A percentile compares a stretch with the other conserved stretches of the same genome.
These are phyloP conservation scores for Sphyrna mokarran DNA, from an alignment of 2,113 vertebrate genomes.

Conservation along the genomic window DNA sequence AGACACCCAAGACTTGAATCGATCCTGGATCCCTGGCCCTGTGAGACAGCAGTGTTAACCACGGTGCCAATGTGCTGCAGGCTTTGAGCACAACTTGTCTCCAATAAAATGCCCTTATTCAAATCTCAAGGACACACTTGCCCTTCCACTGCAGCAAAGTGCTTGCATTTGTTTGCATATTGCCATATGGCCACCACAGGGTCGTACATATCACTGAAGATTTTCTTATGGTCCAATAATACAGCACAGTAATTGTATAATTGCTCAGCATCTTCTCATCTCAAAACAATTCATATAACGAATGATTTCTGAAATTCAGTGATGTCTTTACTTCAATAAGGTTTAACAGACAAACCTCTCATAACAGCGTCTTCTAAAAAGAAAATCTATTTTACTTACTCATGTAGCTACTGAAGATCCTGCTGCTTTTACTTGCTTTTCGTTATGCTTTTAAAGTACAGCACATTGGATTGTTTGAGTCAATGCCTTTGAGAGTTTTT, in stretches of 20 bases:
- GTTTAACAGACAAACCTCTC: background rate
- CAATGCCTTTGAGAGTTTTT: background rate
- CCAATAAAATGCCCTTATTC: background rate
- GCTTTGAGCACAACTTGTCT: no score
- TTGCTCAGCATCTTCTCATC: background rate
- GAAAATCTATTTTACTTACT: background rate
- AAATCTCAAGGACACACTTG: background rate
- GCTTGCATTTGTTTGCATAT: background rate
- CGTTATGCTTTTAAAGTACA: background rate
- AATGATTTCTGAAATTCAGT: background rate
- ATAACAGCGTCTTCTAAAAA: background rate
- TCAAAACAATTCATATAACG: background rate
- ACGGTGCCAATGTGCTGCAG: background rate
- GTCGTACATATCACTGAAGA: background rate
- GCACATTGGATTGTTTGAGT: background rate
- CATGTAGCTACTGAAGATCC: background rate
- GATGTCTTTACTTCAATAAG: background rate
- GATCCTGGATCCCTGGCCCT: no score
- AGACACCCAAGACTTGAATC: no score
- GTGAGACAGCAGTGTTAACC: no score
- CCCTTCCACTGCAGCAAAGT: background rate
- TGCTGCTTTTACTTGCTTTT: background rate
- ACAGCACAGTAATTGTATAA: background rate
- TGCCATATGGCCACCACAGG: background rate
- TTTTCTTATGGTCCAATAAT: background rate